Evolutionary conservation across 2,797 vertebrate species (phyloP), one percentile per base, ranked within the genome.

Genomic region (Siniperca obscura): DNA sequence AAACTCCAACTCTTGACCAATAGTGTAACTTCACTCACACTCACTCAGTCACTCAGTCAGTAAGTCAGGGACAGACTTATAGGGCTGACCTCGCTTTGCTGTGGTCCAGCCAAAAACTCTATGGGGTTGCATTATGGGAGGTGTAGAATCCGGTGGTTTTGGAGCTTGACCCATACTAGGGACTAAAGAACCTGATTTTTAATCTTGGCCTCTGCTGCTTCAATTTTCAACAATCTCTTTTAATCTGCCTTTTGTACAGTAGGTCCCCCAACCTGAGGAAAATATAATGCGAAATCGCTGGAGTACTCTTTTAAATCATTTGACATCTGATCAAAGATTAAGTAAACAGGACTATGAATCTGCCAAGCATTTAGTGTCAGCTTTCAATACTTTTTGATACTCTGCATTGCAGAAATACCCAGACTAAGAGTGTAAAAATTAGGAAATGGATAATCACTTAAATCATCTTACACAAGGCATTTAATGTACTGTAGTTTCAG

Each of bases 401-500:
- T 25, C 22, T 42, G 1, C 13, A 44, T 44, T 34, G 13, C 14
- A 46, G 16, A 46, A 16, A 4, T 46, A 4, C 12, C 44, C 14
- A 16, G 4, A 36, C 36, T 19, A 66, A 14, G 27, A 64, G 14
- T 56, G 34, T 11, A 14, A 16, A 55, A 68, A 50, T 17, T 1
- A 53, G 44, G n/a, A 42, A 57, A 52, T 52, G 16, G 1, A 13
- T 44, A 52, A 48, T 14, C 6, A 19, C 34, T 17, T 22, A 1
- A 42, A 73, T 38, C 2, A 56, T 16, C 22, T 3, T 22, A 46
- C 25, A 27, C 27, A 55, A 50, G 11, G 21, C 38, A 50, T 69
- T 56, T 38, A n/a, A 12, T 80, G 16, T 46, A 16, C 21, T 81
- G 36, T 60, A 40, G 62, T 38, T 74, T 76, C 22, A 80, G 64